Conservation (phyloP, 2,113 vertebrate species). For the Solea senegalensis region DNA sequence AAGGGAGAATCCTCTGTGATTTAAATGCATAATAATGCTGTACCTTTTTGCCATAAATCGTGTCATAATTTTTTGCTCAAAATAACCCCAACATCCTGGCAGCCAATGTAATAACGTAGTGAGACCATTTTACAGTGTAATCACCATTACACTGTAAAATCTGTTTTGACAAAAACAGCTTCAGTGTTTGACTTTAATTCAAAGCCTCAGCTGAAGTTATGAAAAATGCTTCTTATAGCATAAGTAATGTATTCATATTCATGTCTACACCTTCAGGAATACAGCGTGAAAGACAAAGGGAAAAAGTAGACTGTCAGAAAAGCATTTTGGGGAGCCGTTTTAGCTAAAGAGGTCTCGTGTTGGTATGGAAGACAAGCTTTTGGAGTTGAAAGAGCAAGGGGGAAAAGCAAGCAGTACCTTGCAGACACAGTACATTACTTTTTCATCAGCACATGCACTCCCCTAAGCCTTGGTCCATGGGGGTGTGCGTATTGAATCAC, state of each 20-base stretch:
- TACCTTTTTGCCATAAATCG: too few species aligned
- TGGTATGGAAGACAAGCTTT: constrained; percentile 60
- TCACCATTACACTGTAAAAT: background rate
- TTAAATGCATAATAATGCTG: too few species aligned
- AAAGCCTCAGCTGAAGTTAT: background rate
- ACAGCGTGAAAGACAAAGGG: background rate
- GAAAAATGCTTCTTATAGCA: constrained; percentile 14
- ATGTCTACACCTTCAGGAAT: constrained; percentile 35
- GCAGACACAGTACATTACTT: constrained; percentile 83
- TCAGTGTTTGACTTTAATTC: background rate
- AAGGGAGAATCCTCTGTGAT: too few species aligned
- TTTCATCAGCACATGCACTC: constrained; percentile 83
- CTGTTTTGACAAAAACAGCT: background rate
- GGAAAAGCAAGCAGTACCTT: constrained; percentile 71
- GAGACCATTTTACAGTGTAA: background rate
- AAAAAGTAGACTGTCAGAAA: constrained; percentile 31
- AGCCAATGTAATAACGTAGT: too few species aligned
- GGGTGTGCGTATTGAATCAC: constrained; percentile 75
- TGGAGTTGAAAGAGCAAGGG: constrained; percentile 60
- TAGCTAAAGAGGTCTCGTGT: constrained; percentile 60
- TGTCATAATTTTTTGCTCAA: too few species aligned
- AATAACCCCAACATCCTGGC: too few species aligned
- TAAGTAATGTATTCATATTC: constrained; percentile 15
- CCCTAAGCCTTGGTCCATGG: constrained; percentile 75
- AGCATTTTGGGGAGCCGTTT: constrained; percentile 57